Evolutionary conservation across 2,888 invertebrate genomes (phyloP), one percentile per base, ranked within the genome.

Genomic region (Physocephala rufipes): DNA sequence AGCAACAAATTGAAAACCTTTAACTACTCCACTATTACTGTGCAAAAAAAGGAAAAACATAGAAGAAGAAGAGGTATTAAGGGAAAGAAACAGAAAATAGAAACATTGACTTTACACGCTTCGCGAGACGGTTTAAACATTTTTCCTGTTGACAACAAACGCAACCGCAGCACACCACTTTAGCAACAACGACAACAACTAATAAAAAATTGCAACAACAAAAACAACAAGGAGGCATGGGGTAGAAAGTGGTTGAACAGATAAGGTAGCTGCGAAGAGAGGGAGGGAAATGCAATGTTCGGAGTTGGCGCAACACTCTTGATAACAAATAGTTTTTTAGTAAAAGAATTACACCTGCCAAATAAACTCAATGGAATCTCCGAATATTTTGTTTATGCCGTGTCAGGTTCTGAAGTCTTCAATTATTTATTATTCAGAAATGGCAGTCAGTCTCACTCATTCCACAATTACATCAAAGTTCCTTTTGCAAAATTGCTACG

Each of bases 61-160:
- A 62, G n/a, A 62, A 30, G n/a, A 61, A 21, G 21, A 62, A 62
- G 36, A 13, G 21, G 1, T 7, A 53, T 19, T 13, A n/a, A 53
- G 21, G 43, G 5, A 36, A 36, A 30, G 1, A 28, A 28, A 28
- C 26, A 30, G 12, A 45, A 24, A 24, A 9, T 28, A 63, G 73
- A 74, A 75, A 72, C 76, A 75, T 76, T 77, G 75, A 74, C 77
- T 75, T 75, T 76, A 73, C 74, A 77, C 74, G 77, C 75, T 77
- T 74, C 72, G 73, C 71, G 73, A 72, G 73, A 62, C 65, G 74
- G 65, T 73, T 77, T 74, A 73, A 76, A 73, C 70, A 66, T 71
- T 75, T 76, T 66, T 67, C 67, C 67, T 67, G 67, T 58, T 67
- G 67, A 67, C 67, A 67, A 59, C 53, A 47, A n/a, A 62, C 36